A percentile compares a stretch with the other conserved stretches of the same genome.
These are phyloP conservation scores for Rhinoderma darwinii DNA, from an alignment of 2,113 vertebrate species.

Conservation along the genomic window DNA sequence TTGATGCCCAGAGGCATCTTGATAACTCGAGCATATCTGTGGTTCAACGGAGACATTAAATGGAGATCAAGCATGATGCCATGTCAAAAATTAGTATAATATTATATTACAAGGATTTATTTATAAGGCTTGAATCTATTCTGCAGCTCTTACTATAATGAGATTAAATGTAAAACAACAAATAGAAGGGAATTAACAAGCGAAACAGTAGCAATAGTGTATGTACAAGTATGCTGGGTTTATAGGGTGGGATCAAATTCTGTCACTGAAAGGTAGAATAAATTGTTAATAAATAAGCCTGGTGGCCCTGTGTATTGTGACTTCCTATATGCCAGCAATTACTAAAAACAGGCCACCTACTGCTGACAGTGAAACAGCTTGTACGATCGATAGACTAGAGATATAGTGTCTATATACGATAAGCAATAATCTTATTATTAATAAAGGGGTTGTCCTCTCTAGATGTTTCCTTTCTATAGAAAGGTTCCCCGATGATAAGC, in stretches of 20 bases:
- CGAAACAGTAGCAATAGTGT: not conserved
- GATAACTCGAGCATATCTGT: conserved; percentile 40
- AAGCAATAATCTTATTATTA: no score
- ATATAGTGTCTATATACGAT: no score
- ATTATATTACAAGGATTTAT: conserved; percentile 45
- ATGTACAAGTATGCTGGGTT: not conserved
- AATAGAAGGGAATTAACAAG: conserved; percentile 20
- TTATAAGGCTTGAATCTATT: conserved; percentile 26
- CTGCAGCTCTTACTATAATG: not conserved
- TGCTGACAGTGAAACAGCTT: no score
- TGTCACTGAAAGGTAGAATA: not conserved
- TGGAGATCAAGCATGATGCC: conserved; percentile 25
- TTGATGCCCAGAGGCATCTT: conserved; percentile 44
- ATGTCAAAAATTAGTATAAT: conserved; percentile 42
- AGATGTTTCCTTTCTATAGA: no score
- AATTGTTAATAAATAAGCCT: not conserved
- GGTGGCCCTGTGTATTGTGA: not conserved
- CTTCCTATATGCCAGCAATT: not conserved
- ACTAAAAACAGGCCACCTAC: no score
- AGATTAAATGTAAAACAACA: not conserved
- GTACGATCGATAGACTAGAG: no score
- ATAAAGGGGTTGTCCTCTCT: no score
- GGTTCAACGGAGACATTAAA: conserved; percentile 12
- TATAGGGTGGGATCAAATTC: not conserved
- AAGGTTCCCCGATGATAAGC: not conserved